Evolutionary conservation across 2,888 invertebrate genomes (phyloP).

Genomic region (Drosophila anomelani): DNA sequence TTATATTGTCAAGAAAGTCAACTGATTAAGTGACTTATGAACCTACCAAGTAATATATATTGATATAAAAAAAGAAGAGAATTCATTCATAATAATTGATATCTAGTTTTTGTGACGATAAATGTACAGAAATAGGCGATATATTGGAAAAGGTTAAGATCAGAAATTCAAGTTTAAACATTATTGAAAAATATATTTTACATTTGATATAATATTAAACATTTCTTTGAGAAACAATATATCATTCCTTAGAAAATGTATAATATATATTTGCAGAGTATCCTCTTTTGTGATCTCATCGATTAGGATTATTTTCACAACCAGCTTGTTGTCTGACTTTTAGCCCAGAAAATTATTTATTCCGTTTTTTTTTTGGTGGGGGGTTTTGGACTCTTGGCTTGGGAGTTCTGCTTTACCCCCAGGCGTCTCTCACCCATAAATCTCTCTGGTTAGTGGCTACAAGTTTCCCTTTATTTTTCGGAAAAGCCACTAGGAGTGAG

Average conservation of each 20-base stretch:
- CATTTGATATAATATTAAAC: no score
- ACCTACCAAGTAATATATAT: background rate
- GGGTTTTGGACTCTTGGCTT: background rate
- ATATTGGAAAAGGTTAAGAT: background rate
- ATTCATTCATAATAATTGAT: constrained; percentile 13
- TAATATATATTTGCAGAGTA: constrained; percentile 27
- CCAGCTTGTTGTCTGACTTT: constrained; percentile 29
- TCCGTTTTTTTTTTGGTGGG: constrained; percentile 47
- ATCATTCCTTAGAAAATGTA: background rate
- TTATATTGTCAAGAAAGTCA: background rate
- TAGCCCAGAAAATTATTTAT: constrained; percentile 71
- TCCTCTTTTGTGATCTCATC: constrained; percentile 28
- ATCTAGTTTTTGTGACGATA: background rate
- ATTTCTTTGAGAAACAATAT: no score
- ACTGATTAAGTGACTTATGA: constrained; percentile 10
- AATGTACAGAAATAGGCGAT: background rate
- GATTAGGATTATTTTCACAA: constrained; percentile 9
- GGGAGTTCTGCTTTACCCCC: constrained; percentile 18
- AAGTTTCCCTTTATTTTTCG: constrained; percentile 39
- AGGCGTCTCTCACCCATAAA: constrained; percentile 59
- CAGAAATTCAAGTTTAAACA: background rate
- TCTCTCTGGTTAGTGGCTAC: constrained; percentile 58
- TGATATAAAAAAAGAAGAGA: background rate
- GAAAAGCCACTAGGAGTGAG: background rate
- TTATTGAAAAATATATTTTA: background rate